Conservation (phyloP, 2,113 vertebrate genomes). For the Stegastes partitus region DNA sequence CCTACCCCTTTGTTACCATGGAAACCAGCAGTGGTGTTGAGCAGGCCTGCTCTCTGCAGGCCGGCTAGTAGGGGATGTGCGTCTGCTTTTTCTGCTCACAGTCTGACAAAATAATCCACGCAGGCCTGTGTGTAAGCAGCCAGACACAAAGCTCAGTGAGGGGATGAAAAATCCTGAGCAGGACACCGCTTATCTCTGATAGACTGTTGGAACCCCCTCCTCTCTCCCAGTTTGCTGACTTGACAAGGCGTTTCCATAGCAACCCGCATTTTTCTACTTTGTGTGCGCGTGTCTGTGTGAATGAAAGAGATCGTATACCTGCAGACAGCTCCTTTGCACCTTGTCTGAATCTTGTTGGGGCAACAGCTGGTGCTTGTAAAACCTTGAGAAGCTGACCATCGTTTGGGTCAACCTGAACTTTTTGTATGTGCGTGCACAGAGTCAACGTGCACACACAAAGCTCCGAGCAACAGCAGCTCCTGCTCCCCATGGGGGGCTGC, state of each 20-base stretch:
- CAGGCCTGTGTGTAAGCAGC: constrained; percentile 44
- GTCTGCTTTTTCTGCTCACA: constrained; percentile 49
- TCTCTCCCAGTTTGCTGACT: constrained; percentile 63
- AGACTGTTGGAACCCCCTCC: constrained; percentile 34
- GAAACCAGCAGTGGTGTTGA: constrained; percentile 50
- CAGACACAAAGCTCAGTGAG: constrained; percentile 68
- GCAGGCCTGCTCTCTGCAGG: constrained; percentile 27
- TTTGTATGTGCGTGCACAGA: not conserved
- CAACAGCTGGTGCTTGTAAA: constrained; percentile 28
- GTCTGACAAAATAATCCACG: constrained; percentile 65
- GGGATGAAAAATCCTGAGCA: constrained; percentile 54
- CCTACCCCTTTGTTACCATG: constrained; percentile 58
- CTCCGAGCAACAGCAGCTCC: constrained; percentile 41
- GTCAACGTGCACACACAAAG: constrained; percentile 5
- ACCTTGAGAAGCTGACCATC: constrained; percentile 8
- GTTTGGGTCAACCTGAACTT: constrained; percentile 21
- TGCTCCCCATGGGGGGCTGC: constrained; percentile 24
- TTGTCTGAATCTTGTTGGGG: constrained; percentile 31
- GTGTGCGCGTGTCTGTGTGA: constrained; percentile 11
- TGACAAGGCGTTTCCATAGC: constrained; percentile 55
- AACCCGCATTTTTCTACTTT: constrained; percentile 38
- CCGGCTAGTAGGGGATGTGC: constrained; percentile 25
- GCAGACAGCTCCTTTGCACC: constrained; percentile 29
- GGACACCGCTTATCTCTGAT: constrained; percentile 59
- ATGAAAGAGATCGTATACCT: constrained; percentile 19